Conservation (phyloP, 2,888 invertebrate genomes). For the Cheilosia vernalis region DNA sequence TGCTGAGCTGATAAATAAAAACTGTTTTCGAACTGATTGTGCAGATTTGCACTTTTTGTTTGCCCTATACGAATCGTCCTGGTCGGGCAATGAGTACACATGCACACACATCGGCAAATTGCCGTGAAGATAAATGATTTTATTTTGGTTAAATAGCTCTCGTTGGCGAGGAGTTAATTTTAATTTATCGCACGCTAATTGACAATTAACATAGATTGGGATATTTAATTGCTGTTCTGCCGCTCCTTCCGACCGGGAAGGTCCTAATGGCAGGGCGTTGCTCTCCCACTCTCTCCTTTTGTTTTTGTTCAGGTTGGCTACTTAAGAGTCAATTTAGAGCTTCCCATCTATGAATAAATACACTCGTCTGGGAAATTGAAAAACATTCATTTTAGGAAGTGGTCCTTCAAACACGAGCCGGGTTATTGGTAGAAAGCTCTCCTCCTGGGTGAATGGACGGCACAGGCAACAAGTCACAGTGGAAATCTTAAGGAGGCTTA, state of each 20-base stretch:
- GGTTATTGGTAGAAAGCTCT: constrained; percentile 15
- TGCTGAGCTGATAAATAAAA: background rate
- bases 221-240: constrained; percentile 51
- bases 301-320: constrained; percentile 22
- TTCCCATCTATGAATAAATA: constrained; percentile 50
- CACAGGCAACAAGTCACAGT: background rate
- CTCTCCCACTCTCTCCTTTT: background rate
- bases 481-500: constrained; percentile 18
- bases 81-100: too few species aligned
- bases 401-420: constrained; percentile 19
- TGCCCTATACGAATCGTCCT: background rate
- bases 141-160: constrained; percentile 58
- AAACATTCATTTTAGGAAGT: constrained; percentile 36
- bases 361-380: constrained; percentile 45
- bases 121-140: constrained; percentile 54
- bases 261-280: background rate
- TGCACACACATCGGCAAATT: background rate
- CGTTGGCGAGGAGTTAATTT: constrained; percentile 61
- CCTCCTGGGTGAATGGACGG: constrained; percentile 11
- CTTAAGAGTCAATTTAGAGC: constrained; percentile 54
- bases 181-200: constrained; percentile 72
- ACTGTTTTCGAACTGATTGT: background rate
- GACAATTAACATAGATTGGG: constrained; percentile 70
- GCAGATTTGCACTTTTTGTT: background rate
- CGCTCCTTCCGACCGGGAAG: background rate